Percentiles rank a stretch among this genome's conserved stretches.
phyloP scores from a whole-genome alignment of 2,113 vertebrate species.

The Psammodynastes pulverulentus region DNA sequence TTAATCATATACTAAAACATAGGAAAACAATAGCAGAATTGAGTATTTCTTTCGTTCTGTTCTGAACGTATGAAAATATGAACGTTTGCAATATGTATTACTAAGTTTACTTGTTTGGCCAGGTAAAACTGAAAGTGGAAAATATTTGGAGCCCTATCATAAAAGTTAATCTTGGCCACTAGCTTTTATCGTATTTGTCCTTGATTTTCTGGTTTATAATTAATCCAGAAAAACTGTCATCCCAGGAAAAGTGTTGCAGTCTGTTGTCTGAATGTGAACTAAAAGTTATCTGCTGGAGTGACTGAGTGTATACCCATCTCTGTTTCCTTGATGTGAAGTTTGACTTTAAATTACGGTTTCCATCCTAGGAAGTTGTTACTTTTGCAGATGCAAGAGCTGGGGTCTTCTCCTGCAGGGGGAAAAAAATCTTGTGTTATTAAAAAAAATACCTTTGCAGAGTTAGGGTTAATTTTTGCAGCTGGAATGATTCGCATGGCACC shows the following conservation, averaged over 20 bases:
- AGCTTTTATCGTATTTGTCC: not conserved
- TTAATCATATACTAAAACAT: not conserved
- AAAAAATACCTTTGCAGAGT: not conserved
- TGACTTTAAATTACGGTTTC: not conserved
- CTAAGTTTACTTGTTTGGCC: not conserved
- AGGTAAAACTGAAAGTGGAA: not conserved
- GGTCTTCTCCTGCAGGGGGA: not conserved
- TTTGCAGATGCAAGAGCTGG: not conserved
- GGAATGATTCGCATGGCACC: conserved; percentile 9
- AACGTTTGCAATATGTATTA: not conserved
- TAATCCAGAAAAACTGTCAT: not conserved
- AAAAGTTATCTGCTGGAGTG: not conserved
- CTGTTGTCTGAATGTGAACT: not conserved
- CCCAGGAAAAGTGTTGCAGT: not conserved
- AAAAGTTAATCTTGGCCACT: not conserved
- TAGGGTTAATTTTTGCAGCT: not conserved
- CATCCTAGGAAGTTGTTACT: not conserved
- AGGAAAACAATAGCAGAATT: not conserved
- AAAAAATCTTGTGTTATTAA: not conserved
- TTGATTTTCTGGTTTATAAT: not conserved
- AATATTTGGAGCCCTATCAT: not conserved
- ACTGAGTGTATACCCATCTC: not conserved
- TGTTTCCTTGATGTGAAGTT: not conserved
- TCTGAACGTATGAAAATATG: not conserved
- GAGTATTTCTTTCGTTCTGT: not conserved